These are phyloP conservation scores for Liopterus haemorrhoidalis DNA, from an alignment of 2,888 invertebrate species.

Conservation along the genomic window DNA sequence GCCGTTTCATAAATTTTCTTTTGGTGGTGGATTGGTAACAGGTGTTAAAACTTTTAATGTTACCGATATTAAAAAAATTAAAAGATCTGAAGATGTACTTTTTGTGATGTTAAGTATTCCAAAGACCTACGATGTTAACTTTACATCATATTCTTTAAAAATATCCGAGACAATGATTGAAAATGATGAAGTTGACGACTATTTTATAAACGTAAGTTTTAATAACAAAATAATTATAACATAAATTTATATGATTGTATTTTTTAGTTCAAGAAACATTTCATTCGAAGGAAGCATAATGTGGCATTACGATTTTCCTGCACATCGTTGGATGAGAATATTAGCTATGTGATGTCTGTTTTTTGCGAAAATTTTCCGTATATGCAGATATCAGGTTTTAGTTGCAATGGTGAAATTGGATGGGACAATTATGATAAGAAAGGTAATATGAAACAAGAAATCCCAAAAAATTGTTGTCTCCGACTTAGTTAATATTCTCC, in stretches of 20 bases:
- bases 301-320: constrained; percentile 18
- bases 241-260: constrained; percentile 7
- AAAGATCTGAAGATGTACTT: constrained; percentile 31
- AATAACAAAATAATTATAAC: too few species aligned
- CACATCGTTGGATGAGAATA: constrained; percentile 7
- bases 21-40: constrained; percentile 15
- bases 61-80: constrained; percentile 17
- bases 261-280: constrained; percentile 9
- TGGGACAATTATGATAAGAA: constrained; percentile 17
- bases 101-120: constrained; percentile 36
- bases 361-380: constrained; percentile 14
- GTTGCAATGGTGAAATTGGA: constrained; percentile 17
- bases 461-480: too few species aligned
- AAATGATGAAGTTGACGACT: constrained; percentile 29
- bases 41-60: constrained; percentile 20
- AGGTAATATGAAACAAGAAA: too few species aligned
- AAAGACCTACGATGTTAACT: too few species aligned
- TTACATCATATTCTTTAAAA: too few species aligned
- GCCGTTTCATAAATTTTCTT: constrained; percentile 11
- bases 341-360: constrained; percentile 6
- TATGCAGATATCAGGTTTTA: constrained; percentile 15
- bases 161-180: too few species aligned
- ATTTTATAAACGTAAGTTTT: constrained; percentile 34
- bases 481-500: too few species aligned
- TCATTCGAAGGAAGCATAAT: constrained; percentile 14